These are phyloP conservation scores for Amphibalanus amphitrite DNA, from an alignment of 1,140 invertebrate genomes.

Conservation along the genomic window DNA sequence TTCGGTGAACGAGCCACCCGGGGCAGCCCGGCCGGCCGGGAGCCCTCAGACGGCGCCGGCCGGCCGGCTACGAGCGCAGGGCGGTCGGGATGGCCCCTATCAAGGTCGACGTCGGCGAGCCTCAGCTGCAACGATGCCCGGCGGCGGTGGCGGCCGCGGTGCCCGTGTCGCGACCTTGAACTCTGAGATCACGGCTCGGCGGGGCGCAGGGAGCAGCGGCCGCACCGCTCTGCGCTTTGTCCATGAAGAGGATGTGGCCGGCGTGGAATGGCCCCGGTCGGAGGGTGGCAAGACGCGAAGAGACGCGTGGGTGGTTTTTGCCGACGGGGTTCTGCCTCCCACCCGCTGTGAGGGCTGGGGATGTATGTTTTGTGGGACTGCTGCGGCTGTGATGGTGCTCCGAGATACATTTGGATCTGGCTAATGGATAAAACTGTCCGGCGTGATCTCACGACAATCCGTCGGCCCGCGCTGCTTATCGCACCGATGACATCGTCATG, in stretches of 20 bases:
- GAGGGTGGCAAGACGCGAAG: too few species aligned
- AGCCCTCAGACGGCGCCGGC: neutral
- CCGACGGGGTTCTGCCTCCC: neutral
- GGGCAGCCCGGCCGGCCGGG: too few species aligned
- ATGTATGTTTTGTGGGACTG: too few species aligned
- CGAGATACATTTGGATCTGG: too few species aligned
- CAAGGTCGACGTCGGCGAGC: neutral
- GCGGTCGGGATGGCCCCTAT: neutral
- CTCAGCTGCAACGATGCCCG: neutral
- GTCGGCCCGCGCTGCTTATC: neutral
- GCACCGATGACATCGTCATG: neutral
- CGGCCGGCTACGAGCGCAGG: too few species aligned
- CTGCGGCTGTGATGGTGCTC: too few species aligned
- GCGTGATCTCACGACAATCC: neutral
- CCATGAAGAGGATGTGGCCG: neutral
- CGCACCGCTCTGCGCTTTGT: neutral
- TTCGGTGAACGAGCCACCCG: too few species aligned
- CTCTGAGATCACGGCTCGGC: neutral
- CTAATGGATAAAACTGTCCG: too few species aligned
- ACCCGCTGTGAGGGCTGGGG: neutral
- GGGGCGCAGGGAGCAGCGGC: neutral
- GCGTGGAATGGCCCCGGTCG: neutral
- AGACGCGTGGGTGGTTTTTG: neutral
- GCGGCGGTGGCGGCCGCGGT: neutral
- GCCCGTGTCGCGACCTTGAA: neutral